These are phyloP conservation scores for Pempheris klunzingeri DNA, from an alignment of 2,797 vertebrate genomes.

Conservation along the genomic window DNA sequence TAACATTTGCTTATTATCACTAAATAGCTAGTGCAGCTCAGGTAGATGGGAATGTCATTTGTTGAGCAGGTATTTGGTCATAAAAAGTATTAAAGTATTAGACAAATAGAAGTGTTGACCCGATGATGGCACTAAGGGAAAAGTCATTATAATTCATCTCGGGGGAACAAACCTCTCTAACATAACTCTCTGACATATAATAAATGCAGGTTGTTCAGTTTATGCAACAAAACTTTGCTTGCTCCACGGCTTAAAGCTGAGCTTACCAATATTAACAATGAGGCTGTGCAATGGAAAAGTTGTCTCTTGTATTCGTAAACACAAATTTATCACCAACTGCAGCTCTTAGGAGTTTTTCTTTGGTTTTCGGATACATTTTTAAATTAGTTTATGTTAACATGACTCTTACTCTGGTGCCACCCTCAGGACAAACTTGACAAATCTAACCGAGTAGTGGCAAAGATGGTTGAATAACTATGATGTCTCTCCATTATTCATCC, in stretches of 20 bases:
- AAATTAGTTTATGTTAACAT: not conserved
- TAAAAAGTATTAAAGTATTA: too few relatives aligned
- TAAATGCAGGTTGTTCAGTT: not conserved
- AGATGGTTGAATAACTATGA: not conserved
- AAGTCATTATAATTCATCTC: too few relatives aligned
- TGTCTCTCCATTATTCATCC: not conserved
- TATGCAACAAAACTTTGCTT: not conserved
- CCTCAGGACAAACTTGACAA: not conserved
- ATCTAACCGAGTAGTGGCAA: not conserved
- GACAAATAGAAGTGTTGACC: too few relatives aligned
- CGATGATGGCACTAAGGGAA: too few relatives aligned
- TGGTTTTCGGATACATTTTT: too few relatives aligned
- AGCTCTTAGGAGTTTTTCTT: not conserved
- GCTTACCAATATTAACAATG: not conserved
- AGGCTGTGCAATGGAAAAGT: not conserved
- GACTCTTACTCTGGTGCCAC: not conserved
- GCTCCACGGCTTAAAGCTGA: not conserved
- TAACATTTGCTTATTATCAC: too few relatives aligned
- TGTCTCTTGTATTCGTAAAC: not conserved
- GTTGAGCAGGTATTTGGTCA: too few relatives aligned
- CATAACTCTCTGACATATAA: too few relatives aligned
- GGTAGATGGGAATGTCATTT: too few relatives aligned
- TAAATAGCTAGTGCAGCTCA: too few relatives aligned
- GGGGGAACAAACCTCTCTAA: too few relatives aligned
- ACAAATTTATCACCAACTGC: not conserved